phyloP scores from a whole-genome alignment of 1,140 invertebrate species.

The Adoxophyes honmai region DNA sequence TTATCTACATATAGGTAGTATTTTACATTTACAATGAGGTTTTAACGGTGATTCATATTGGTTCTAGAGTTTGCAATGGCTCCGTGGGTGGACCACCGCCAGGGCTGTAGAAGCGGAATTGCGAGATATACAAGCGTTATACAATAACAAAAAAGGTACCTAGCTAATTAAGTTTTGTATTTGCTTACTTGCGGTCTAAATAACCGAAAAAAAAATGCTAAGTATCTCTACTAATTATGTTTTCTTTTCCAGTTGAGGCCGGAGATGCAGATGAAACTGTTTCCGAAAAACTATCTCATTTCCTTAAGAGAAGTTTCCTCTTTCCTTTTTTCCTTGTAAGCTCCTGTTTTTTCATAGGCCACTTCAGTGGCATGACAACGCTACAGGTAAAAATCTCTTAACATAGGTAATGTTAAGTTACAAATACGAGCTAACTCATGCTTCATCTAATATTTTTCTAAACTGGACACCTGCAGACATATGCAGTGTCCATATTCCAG shows the following conservation, averaged over 20 bases:
- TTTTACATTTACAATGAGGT: too few relatives aligned
- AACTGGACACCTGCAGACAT: slow-evolving; percentile 74
- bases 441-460: not conserved
- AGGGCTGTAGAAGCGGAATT: slow-evolving; percentile 78
- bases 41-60: too few relatives aligned
- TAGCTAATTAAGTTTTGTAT: too few relatives aligned
- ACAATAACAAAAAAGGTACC: slow-evolving; percentile 50
- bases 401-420: too few relatives aligned
- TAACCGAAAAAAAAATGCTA: too few relatives aligned
- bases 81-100: slow-evolving; percentile 82
- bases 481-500: slow-evolving; percentile 84
- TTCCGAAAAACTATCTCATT: slow-evolving; percentile 57
- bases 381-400: slow-evolving; percentile 68
- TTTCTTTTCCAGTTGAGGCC: slow-evolving; percentile 26
- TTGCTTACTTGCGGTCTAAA: too few relatives aligned
- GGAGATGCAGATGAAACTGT: slow-evolving; percentile 32
- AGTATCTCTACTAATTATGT: not conserved
- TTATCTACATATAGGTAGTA: too few relatives aligned
- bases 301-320: slow-evolving; percentile 78
- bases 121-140: slow-evolving; percentile 63
- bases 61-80: slow-evolving; percentile 78
- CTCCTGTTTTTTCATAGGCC: slow-evolving; percentile 81
- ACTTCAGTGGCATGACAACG: slow-evolving; percentile 85
- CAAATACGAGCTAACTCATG: too few relatives aligned
- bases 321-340: slow-evolving; percentile 81